A percentile compares a stretch with the other conserved stretches of the same genome.
These are phyloP conservation scores for Ceyx margarethae DNA, from an alignment of 2,113 vertebrate genomes.

Conservation along the genomic window DNA sequence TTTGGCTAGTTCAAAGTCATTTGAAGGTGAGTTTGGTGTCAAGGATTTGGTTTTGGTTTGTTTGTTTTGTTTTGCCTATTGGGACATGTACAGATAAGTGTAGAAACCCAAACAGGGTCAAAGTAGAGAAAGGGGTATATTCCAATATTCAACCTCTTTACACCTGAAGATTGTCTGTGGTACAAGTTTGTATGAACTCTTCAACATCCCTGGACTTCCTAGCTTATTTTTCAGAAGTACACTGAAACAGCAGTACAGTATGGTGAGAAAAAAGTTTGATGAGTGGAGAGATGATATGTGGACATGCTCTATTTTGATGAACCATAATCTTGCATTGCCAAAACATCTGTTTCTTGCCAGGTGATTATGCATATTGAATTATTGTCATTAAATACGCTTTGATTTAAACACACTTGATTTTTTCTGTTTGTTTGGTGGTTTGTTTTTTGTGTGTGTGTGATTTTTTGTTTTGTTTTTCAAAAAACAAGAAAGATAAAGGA, in stretches of 20 bases:
- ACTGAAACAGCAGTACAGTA: not conserved
- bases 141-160: not conserved
- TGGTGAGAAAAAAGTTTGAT: not conserved
- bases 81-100: not conserved
- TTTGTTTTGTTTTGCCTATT: not conserved
- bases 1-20: not conserved
- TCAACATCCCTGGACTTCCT: not conserved
- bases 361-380: not conserved
- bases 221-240: not conserved
- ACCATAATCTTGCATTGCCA: not conserved
- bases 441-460: too few relatives aligned
- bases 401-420: not conserved
- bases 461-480: not conserved
- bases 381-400: not conserved
- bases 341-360: not conserved
- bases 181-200: not conserved
- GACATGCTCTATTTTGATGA: not conserved
- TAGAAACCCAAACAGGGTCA: not conserved
- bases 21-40: not conserved
- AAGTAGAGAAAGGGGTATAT: not conserved
- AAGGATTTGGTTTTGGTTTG: too few relatives aligned
- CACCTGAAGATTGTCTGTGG: not conserved
- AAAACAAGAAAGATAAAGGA: not conserved
- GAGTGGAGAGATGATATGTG: not conserved
- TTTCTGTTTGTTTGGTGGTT: not conserved